phyloP scores from a whole-genome alignment of 2,888 invertebrate genomes.

The Macaria notata region DNA sequence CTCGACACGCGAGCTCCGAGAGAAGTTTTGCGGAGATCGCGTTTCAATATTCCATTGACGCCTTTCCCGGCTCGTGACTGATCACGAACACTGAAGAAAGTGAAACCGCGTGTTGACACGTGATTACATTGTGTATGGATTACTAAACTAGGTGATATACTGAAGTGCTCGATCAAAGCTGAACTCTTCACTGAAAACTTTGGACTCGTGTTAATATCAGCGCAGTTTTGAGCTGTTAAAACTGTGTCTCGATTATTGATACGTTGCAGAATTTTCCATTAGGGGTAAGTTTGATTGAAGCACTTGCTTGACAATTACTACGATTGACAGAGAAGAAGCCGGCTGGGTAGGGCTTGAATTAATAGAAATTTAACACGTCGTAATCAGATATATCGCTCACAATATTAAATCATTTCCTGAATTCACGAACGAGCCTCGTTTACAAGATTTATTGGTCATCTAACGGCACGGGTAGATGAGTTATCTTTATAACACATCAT shows the following conservation, averaged over 20 bases:
- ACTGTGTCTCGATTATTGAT: constrained; percentile 76
- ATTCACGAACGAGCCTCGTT: constrained; percentile 15
- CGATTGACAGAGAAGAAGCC: no score
- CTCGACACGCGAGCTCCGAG: constrained; percentile 48
- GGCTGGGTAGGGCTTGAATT: no score
- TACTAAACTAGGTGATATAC: constrained; percentile 51
- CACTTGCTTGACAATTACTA: no score
- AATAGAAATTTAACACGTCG: not conserved
- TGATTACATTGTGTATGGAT: constrained; percentile 68
- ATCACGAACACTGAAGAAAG: constrained; percentile 66
- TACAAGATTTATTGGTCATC: constrained; percentile 28
- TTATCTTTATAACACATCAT: constrained; percentile 31
- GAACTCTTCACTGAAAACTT: constrained; percentile 54
- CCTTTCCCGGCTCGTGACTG: constrained; percentile 58
- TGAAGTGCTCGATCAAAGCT: constrained; percentile 57
- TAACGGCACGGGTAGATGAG: constrained; percentile 30
- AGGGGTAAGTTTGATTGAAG: constrained; percentile 57
- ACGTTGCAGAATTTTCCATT: constrained; percentile 48
- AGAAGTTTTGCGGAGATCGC: constrained; percentile 75
- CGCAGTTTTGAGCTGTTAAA: constrained; percentile 67
- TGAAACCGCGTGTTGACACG: constrained; percentile 64
- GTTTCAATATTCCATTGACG: constrained; percentile 52
- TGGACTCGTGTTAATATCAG: constrained; percentile 74
- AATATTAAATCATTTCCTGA: constrained; percentile 4
- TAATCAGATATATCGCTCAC: constrained; percentile 1